Percentiles rank a stretch among this genome's conserved stretches.
These are phyloP conservation scores for Ceratoteleas bidentatus DNA, from an alignment of 1,140 invertebrate genomes.

Conservation along the genomic window DNA sequence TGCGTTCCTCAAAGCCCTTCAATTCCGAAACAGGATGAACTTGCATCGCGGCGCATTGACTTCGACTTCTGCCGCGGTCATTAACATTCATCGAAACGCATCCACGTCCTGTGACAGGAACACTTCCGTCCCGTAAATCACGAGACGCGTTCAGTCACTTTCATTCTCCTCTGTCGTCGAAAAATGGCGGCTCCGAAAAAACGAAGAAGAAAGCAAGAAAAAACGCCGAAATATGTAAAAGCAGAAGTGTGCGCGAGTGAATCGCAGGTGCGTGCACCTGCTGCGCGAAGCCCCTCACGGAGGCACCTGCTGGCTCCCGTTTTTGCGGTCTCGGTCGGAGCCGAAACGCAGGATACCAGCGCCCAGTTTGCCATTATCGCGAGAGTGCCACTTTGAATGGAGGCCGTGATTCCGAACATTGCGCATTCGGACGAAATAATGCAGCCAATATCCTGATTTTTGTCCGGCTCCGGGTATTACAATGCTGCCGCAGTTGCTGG, in stretches of 20 bases:
- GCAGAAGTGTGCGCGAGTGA: slow-evolving; percentile 57
- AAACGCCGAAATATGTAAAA: slow-evolving; percentile 11
- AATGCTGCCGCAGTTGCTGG: slow-evolving; percentile 6
- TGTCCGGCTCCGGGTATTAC: slow-evolving; percentile 19
- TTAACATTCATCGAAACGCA: slow-evolving; percentile 52
- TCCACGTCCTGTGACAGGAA: slow-evolving; percentile 45
- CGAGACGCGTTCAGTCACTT: slow-evolving; percentile 40
- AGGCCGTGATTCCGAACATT: slow-evolving; percentile 28
- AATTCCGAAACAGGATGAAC: slow-evolving; percentile 43
- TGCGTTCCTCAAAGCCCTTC: slow-evolving; percentile 30
- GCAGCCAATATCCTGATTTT: slow-evolving; percentile 58
- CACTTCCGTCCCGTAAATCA: slow-evolving; percentile 57
- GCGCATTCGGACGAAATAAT: slow-evolving; percentile 35
- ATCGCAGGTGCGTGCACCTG: slow-evolving; percentile 54
- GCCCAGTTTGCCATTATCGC: slow-evolving; percentile 36
- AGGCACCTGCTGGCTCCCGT: slow-evolving; percentile 54
- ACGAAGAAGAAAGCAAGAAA: not conserved
- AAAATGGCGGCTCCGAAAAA: slow-evolving; percentile 7
- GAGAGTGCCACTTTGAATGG: slow-evolving; percentile 26
- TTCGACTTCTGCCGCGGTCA: slow-evolving; percentile 41
- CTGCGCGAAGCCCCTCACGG: slow-evolving; percentile 44
- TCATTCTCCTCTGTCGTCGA: slow-evolving; percentile 13
- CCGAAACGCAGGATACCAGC: slow-evolving; percentile 30
- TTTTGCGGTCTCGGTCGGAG: slow-evolving; percentile 36
- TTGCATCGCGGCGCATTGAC: slow-evolving; percentile 33